Evolutionary conservation across 2,797 vertebrate genomes (phyloP).

Genomic region (Argyrosomus regius): DNA sequence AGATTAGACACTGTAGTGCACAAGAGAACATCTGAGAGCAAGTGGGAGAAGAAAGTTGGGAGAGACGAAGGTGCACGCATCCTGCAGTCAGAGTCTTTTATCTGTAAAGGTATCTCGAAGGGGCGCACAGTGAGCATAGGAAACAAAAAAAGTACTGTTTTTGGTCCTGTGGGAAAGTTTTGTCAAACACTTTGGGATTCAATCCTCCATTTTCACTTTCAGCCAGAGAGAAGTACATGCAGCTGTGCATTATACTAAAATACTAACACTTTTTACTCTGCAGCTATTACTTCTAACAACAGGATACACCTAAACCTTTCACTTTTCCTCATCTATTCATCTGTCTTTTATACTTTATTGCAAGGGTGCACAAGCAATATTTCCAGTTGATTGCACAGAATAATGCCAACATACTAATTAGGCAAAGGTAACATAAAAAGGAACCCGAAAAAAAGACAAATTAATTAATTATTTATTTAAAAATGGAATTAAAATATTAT

Average conservation of each 20-base stretch:
- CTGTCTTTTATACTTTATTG: not conserved
- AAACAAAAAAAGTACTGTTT: not conserved
- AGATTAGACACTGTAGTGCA: constrained; percentile 13
- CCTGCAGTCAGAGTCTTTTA: constrained; percentile 15
- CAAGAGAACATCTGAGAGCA: not conserved
- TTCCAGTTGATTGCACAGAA: not conserved
- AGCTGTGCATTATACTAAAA: not conserved
- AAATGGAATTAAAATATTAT: not conserved
- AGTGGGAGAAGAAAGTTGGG: not conserved
- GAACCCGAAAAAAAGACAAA: not conserved
- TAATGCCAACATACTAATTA: not conserved
- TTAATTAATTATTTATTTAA: not conserved
- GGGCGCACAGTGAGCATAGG: not conserved
- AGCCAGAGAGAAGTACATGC: not conserved
- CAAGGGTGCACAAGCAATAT: not conserved
- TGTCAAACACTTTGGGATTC: not conserved
- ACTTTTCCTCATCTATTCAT: not conserved
- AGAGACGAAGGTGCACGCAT: constrained; percentile 4
- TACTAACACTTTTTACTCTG: not conserved
- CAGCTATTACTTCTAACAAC: not conserved
- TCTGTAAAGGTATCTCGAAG: constrained; percentile 7
- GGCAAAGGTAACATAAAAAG: not conserved
- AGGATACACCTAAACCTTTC: not conserved
- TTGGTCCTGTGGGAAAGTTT: not conserved
- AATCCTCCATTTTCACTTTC: not conserved